Evolutionary conservation across 2,113 vertebrate genomes (phyloP).

Genomic region (Seriola quinqueradiata): DNA sequence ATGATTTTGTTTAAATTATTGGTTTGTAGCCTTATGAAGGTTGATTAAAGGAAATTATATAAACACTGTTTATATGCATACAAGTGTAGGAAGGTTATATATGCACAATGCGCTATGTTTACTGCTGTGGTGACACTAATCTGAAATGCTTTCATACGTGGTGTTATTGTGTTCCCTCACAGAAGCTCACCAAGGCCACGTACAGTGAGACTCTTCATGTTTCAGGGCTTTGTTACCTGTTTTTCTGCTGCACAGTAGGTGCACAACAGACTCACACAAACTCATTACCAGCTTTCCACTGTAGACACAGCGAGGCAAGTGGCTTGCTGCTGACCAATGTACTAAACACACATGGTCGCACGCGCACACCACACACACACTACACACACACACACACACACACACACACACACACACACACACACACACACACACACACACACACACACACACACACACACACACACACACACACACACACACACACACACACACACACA

Average conservation of each 20-base stretch:
- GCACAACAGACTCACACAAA: constrained; percentile 27
- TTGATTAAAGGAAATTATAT: not conserved
- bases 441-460: not conserved
- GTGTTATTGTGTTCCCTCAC: not conserved
- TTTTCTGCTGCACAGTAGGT: constrained; percentile 12
- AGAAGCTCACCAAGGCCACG: not conserved
- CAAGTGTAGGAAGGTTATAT: constrained; percentile 15
- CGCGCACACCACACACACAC: not conserved
- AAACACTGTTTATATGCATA: not conserved
- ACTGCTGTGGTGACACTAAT: constrained; percentile 6
- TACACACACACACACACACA: constrained; percentile 16
- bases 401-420: constrained; percentile 11
- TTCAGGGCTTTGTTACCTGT: constrained; percentile 5
- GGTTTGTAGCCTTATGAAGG: not conserved
- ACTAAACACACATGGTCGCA: constrained; percentile 26
- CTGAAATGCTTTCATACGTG: constrained; percentile 6
- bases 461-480: not conserved
- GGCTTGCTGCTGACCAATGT: constrained; percentile 64
- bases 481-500: not conserved
- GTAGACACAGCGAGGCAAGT: constrained; percentile 57
- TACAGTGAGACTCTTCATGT: not conserved
- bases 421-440: no score
- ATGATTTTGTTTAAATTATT: not conserved
- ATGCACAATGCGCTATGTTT: not conserved
- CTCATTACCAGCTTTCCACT: constrained; percentile 51